Conservation (phyloP, 1,140 invertebrate species). For the Ceratoteleas bidentatus region DNA sequence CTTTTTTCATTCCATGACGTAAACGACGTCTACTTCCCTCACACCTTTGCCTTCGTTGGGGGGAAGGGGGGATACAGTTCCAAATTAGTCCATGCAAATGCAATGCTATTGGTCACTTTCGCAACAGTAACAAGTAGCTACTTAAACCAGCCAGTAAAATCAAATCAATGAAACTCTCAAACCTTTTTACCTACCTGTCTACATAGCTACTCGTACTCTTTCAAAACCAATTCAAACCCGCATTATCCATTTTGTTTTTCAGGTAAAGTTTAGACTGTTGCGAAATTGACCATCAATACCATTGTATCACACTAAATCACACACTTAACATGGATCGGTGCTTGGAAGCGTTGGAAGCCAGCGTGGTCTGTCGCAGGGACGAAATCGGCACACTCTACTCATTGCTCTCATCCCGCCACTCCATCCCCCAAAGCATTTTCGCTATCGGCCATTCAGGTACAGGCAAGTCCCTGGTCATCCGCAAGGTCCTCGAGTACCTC, state of each 20-base stretch:
- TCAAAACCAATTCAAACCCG: background rate
- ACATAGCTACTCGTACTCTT: background rate
- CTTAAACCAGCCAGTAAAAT: background rate
- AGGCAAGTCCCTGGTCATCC: slow-evolving; percentile 88
- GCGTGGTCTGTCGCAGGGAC: slow-evolving; percentile 83
- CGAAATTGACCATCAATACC: slow-evolving; percentile 55
- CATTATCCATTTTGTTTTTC: slow-evolving; percentile 28
- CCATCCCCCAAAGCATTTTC: slow-evolving; percentile 85
- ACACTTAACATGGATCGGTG: slow-evolving; percentile 80
- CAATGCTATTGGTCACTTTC: slow-evolving; percentile 55
- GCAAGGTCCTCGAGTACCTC: slow-evolving; percentile 83
- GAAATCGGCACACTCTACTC: slow-evolving; percentile 83
- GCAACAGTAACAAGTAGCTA: no score
- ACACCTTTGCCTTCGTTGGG: no score
- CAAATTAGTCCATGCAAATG: slow-evolving; percentile 17
- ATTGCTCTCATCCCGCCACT: slow-evolving; percentile 83
- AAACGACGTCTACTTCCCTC: no score
- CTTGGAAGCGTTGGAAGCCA: slow-evolving; percentile 69
- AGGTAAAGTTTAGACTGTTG: slow-evolving; percentile 48
- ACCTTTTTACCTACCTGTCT: background rate
- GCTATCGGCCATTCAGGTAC: slow-evolving; percentile 90
- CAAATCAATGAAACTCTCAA: background rate
- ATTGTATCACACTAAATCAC: slow-evolving; percentile 43
- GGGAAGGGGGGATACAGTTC: background rate
- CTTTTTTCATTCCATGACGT: no score